phyloP scores from a whole-genome alignment of 2,888 invertebrate genomes.

The Mythimna ferrago region DNA sequence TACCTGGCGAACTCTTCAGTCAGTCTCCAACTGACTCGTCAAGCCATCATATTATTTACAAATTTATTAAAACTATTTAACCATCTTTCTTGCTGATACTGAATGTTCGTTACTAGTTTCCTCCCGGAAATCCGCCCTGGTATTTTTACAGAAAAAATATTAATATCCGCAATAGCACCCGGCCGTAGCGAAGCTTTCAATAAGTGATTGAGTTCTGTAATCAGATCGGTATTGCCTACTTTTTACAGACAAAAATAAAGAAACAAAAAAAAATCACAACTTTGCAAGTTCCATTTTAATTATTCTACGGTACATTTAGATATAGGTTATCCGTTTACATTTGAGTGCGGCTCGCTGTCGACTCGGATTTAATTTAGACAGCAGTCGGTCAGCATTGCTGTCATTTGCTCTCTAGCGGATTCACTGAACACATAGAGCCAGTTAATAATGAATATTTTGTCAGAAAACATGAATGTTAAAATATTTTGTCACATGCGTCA shows the following conservation, averaged over 20 bases:
- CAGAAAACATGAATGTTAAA: conserved; percentile 18
- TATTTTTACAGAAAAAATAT: not conserved
- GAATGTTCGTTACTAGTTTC: not conserved
- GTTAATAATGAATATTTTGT: conserved; percentile 28
- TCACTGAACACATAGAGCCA: conserved; percentile 30
- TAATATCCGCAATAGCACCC: not conserved
- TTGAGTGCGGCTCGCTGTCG: conserved; percentile 37
- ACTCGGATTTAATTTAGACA: conserved; percentile 57
- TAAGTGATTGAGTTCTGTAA: not conserved
- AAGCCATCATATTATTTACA: too few relatives aligned
- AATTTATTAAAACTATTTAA: too few relatives aligned
- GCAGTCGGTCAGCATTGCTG: conserved; percentile 31
- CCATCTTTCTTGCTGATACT: too few relatives aligned
- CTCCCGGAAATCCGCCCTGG: not conserved
- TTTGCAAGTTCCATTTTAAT: conserved; percentile 8
- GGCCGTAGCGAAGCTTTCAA: too few relatives aligned
- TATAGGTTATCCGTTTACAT: conserved; percentile 33
- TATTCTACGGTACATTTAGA: conserved; percentile 28
- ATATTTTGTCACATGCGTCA: conserved; percentile 3
- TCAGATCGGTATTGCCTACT: not conserved
- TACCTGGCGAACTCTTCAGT: too few relatives aligned
- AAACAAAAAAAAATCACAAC: too few relatives aligned
- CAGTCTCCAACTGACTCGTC: too few relatives aligned
- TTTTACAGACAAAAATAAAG: not conserved
- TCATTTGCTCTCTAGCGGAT: conserved; percentile 45